Percentiles rank a stretch among this genome's conserved stretches.
Evolutionary conservation across 2,888 invertebrate species (phyloP).

Genomic region (Euzetes globulus): DNA sequence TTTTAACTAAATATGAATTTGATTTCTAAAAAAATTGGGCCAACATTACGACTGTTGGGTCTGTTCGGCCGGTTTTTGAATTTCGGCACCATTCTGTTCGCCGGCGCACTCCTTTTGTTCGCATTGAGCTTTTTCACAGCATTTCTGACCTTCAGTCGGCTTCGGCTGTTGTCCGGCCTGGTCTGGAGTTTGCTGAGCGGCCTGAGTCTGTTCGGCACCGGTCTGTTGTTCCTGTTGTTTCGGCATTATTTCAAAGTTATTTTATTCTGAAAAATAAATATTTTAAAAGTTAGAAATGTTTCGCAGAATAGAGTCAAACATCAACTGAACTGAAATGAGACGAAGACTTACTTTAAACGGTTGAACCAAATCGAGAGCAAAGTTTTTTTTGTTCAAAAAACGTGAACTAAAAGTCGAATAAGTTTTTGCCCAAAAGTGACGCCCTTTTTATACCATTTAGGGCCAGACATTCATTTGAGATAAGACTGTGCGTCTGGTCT

Average conservation of each 20-base stretch:
- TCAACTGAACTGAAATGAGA: not conserved
- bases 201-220: not conserved
- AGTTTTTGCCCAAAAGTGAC: not conserved
- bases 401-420: not conserved
- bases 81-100: not conserved
- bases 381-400: not conserved
- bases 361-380: not conserved
- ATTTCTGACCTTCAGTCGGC: not conserved
- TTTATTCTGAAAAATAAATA: not conserved
- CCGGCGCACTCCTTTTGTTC: not conserved
- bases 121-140: not conserved
- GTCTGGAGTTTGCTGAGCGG: not conserved
- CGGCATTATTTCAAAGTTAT: conserved; percentile 7
- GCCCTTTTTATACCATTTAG: conserved; percentile 10
- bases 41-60: conserved; percentile 5
- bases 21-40: not conserved
- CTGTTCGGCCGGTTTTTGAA: conserved; percentile 1
- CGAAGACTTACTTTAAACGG: not conserved
- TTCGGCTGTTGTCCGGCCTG: not conserved
- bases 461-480: not conserved
- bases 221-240: not conserved
- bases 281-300: not conserved
- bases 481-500: not conserved
- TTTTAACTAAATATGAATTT: not conserved
- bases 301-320: not conserved